Conservation (phyloP, 2,113 vertebrate species). For the Oreochromis spilurus region DNA sequence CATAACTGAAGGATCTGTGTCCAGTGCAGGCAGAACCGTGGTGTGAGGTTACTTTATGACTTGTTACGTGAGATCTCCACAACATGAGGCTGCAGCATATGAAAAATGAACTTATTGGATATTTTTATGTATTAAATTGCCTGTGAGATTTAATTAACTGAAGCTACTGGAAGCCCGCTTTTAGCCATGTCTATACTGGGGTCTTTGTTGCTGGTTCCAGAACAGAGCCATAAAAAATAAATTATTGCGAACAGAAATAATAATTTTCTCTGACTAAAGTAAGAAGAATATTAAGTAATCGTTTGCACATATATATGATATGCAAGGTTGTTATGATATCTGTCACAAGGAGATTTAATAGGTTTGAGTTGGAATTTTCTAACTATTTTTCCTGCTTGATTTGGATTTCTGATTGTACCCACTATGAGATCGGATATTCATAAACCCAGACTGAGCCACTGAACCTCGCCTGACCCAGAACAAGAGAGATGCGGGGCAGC, state of each 20-base stretch:
- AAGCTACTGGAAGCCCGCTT: not conserved
- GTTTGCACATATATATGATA: not conserved
- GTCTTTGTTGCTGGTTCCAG: not conserved
- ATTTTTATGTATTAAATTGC: not conserved
- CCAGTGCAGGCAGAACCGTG: not conserved
- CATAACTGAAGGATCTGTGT: not conserved
- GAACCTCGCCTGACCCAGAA: slow-evolving; percentile 35
- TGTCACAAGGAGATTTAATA: not conserved
- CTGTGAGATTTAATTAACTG: not conserved
- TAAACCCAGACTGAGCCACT: slow-evolving; percentile 3
- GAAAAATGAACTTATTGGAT: not conserved
- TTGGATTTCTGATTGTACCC: not conserved
- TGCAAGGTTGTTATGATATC: not conserved
- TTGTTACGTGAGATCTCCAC: not conserved
- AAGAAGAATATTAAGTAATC: not conserved
- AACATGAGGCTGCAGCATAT: not conserved
- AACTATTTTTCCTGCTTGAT: not conserved
- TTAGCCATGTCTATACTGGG: not conserved
- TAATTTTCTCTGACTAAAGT: not conserved
- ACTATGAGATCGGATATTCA: not conserved
- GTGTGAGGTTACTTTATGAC: not conserved
- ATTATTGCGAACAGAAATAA: not conserved
- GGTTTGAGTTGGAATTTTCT: not conserved
- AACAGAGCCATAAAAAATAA: not conserved
- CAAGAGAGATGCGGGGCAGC: slow-evolving; percentile 20